Base-by-base conservation (phyloP, 2,888 invertebrate genomes). In the Lissocephala sabroskyi region DNA sequence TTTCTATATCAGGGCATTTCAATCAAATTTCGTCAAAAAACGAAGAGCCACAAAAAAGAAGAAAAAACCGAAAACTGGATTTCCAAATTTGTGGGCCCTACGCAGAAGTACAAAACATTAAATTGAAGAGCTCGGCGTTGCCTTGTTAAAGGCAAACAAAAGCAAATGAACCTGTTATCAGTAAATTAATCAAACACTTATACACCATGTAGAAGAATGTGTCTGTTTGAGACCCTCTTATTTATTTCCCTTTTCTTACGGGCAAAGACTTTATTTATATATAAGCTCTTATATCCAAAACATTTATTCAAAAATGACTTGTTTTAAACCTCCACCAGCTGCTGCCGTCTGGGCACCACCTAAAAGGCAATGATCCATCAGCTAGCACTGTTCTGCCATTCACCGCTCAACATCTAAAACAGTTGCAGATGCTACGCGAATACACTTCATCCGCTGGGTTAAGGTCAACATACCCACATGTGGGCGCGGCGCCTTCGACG, bases 131-230 rank as follows among this genome's bases (percentile, higher is more conserved):
- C n/a, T 26, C 2, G 16, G 14, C 2, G 17, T 9, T 13, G 14
- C 13, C 30, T 59, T 58, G 65, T 61, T 61, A 23, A 41, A 58
- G 60, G 57, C 56, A 50, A 70, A 74, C 75, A 71, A 78, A 78
- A 67, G 79, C 77, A 74, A 78, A 74, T 74, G 76, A 78, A 74
- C 65, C 79, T 74, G 76, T 78, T 74, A 74, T 74, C 73, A 78
- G 76, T 62, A 26, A 74, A 78, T 74, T 78, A 78, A 74, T 74
- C 73, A 78, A 61, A n/a, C n/a, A n/a, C n/a, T n/a, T n/a, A n/a
- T n/a, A n/a, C n/a, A n/a, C n/a, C n/a, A n/a, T n/a, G n/a, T n/a
- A n/a, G n/a, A n/a, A n/a, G n/a, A n/a, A n/a, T n/a, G n/a, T n/a
- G n/a, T n/a, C n/a, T n/a, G n/a, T n/a, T n/a, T n/a, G n/a, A n/a